Percentiles rank a stretch among this genome's conserved stretches.
These are phyloP conservation scores for Cryptocephalus moraei DNA, from an alignment of 2,888 invertebrate species.

Conservation along the genomic window DNA sequence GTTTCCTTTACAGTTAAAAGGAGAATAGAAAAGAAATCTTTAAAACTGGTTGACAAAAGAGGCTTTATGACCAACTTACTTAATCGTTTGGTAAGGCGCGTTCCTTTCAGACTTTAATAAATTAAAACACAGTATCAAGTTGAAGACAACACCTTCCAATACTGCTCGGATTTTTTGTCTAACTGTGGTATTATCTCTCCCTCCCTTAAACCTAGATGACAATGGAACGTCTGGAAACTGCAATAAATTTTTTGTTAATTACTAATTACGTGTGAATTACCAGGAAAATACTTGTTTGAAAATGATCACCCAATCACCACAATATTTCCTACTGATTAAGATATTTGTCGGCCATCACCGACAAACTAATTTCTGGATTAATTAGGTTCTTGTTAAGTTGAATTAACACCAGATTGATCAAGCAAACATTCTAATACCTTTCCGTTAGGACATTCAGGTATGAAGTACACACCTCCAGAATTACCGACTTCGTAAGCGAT, in stretches of 20 bases:
- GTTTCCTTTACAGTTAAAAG: too few relatives aligned
- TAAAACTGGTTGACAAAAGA: not conserved
- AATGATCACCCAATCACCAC: too few relatives aligned
- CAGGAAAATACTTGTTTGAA: too few relatives aligned
- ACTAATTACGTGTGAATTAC: too few relatives aligned
- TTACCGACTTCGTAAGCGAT: conserved; percentile 59
- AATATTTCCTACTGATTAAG: too few relatives aligned
- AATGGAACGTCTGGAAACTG: too few relatives aligned
- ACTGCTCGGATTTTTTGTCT: conserved; percentile 75
- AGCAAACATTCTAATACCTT: conserved; percentile 47
- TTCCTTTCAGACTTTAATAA: conserved; percentile 55
- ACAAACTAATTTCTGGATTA: too few relatives aligned
- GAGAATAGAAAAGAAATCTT: not conserved
- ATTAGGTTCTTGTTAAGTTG: too few relatives aligned
- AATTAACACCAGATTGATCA: too few relatives aligned
- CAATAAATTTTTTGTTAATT: too few relatives aligned
- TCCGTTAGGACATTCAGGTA: conserved; percentile 83
- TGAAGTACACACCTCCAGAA: conserved; percentile 71
- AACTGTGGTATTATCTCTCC: conserved; percentile 61
- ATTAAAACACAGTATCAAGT: conserved; percentile 66
- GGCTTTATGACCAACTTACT: not conserved
- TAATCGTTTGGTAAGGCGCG: conserved; percentile 42
- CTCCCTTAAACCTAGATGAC: conserved; percentile 63
- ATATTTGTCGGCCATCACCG: too few relatives aligned
- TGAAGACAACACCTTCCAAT: conserved; percentile 76